Conservation (phyloP, 1,140 invertebrate genomes). For the Eumaeus atala region DNA sequence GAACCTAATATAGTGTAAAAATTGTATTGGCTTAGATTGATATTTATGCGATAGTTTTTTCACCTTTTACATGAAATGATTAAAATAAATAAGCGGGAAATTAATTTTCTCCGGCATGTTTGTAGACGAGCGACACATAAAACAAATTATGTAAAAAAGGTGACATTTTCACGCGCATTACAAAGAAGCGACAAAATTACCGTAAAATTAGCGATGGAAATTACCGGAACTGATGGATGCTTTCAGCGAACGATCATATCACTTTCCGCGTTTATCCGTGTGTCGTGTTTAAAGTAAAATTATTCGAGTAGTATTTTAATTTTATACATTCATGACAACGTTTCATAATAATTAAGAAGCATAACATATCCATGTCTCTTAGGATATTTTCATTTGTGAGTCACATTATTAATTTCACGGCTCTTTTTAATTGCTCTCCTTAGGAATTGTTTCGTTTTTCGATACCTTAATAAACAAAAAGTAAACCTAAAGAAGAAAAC, state of each 20-base stretch:
- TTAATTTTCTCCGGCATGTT: not conserved
- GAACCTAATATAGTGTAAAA: no score
- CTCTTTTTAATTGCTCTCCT: no score
- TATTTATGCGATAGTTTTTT: no score
- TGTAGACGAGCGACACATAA: conserved; percentile 12
- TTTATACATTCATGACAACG: not conserved
- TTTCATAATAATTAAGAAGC: not conserved
- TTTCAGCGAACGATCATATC: conserved; percentile 13
- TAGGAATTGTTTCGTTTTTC: no score
- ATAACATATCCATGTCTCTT: no score
- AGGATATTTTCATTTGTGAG: no score
- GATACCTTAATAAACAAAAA: no score
- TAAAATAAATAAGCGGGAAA: no score
- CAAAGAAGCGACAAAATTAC: conserved; percentile 36
- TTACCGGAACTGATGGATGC: conserved; percentile 38
- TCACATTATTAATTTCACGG: no score
- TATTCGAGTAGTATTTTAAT: not conserved
- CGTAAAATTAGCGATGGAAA: conserved; percentile 50
- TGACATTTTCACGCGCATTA: conserved; percentile 47
- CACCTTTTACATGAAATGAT: no score
- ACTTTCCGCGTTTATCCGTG: conserved; percentile 2
- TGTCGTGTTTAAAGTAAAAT: conserved; percentile 2
- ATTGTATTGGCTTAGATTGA: no score
- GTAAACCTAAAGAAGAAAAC: no score
- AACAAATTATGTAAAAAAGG: conserved; percentile 18